Base-by-base conservation (phyloP, 2,113 vertebrate species). In the Pseudorhombus dupliciocellatus region DNA sequence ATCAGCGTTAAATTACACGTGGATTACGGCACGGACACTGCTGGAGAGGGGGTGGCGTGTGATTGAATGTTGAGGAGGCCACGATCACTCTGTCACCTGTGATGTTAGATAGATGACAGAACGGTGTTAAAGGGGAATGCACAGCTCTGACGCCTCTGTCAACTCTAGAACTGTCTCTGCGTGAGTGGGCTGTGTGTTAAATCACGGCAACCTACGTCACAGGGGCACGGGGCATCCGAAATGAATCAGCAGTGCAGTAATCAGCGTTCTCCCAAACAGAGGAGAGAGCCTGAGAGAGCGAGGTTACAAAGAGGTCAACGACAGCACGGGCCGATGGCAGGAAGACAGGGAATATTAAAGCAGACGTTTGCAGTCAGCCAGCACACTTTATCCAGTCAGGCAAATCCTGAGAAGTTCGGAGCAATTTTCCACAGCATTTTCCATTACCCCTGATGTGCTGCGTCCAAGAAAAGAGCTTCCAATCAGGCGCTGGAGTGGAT, bases 291-390 rank as follows among this genome's bases (percentile, higher is more conserved):
- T 2, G 52, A 79, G 69, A 75, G n/a, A n/a, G 51, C 53, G 60
- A 74, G 80, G 80, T 88, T 65, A 71, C 42, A 55, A 56, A 28
- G 69, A 73, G 87, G 79, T 83, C 80, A 76, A 56, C 7, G 46
- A 74, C 40, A 67, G 61, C 75, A 34, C n/a, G 6, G 40, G 61
- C 10, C 56, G 37, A 62, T n/a, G 48, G 56, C 11, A 58, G 44
- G 28, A 48, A 51, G 51, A 73, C 73, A 75, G 60, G 48, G 64
- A 66, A 73, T 50, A 66, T 57, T 37, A 40, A 8, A 26, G n/a
- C 62, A 54, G 51, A 34, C 12, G 37, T 54, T 40, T 0, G 1
- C 24, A 62, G 52, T 52, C 28, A 48, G 77, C 61, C 61, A 79
- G 52, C 26, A 40, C 46, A 67, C 52, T 73, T 70, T 46, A 66